Base-by-base conservation (phyloP, 2,113 vertebrate species). In the Indicator maculatus region DNA sequence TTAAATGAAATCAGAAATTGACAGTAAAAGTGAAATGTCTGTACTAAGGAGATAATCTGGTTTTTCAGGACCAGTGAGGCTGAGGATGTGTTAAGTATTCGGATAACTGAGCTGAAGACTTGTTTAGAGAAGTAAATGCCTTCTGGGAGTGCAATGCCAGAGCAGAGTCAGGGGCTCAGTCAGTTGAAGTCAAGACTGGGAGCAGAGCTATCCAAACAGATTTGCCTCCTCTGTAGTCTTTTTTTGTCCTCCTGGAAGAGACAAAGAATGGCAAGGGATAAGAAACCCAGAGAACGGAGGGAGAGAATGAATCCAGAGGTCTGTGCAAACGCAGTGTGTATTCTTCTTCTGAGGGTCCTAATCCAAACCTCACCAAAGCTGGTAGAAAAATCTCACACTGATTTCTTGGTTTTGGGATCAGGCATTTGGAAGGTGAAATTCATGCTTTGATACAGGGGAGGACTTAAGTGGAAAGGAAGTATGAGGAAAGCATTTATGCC, bases 31-130 rank as follows among this genome's bases (percentile, higher is more conserved):
- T 58, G 52, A 63, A 85, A 80, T 63, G 33, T 82, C 75, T 86
- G 52, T 45, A 7, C 38, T 96, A 86, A 90, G 80, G 79, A 91
- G 69, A 65, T 81, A 77, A 88, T 83, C 79, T 88, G 69, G 55
- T 9, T 88, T 74, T 18, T 28, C 78, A 74, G 24, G 60, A 41
- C 24, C 85, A 70, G 5, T 16, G 66, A 94, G 44, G 76, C 80
- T 83, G 64, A 95, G 56, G 69, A 33, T 10, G 10, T 9, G 5
- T 77, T 66, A 41, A 85, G 41, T 39, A 55, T 63, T 52, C 38
- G 50, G 66, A 41, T 55, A 55, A 77, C 3, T 50, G 60, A 66
- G 67, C 44, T 80, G 64, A 50, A 79, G 83, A 2, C 11, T 31
- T 27, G 63, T 83, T 10, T 79, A 72, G 67, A 69, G 86, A 69